A percentile compares a stretch with the other conserved stretches of the same genome.
Conservation (phyloP, 1,140 invertebrate species). For the Prorops nasuta region DNA sequence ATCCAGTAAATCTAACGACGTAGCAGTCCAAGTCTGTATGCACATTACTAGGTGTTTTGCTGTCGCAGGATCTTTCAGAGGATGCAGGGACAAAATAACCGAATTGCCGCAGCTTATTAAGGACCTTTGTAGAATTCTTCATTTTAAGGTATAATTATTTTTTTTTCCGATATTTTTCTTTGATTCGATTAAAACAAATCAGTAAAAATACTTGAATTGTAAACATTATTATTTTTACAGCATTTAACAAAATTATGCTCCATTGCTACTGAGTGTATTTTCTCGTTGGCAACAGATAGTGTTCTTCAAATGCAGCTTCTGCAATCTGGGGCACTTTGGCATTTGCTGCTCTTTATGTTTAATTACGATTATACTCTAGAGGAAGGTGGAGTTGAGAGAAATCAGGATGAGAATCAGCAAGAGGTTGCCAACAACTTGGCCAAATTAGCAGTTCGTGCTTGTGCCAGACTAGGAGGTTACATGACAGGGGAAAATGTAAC, state of each 20-base stretch:
- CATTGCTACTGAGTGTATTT: slow-evolving; percentile 82
- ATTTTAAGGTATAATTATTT: slow-evolving; percentile 72
- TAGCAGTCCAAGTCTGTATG: slow-evolving; percentile 89
- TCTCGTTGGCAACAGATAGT: slow-evolving; percentile 74
- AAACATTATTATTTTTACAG: slow-evolving; percentile 56
- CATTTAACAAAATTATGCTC: slow-evolving; percentile 77
- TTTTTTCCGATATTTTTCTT: not conserved
- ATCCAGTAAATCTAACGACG: slow-evolving; percentile 74
- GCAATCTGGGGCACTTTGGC: slow-evolving; percentile 91
- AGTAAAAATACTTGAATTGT: not conserved
- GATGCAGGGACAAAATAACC: slow-evolving; percentile 84
- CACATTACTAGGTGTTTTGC: slow-evolving; percentile 90
- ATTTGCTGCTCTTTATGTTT: slow-evolving; percentile 87
- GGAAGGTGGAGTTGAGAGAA: slow-evolving; percentile 89
- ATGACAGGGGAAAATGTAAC: slow-evolving; percentile 64
- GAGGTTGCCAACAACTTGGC: slow-evolving; percentile 91
- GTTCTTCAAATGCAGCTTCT: slow-evolving; percentile 87
- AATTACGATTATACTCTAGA: slow-evolving; percentile 97
- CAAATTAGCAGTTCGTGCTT: slow-evolving; percentile 80
- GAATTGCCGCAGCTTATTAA: slow-evolving; percentile 82
- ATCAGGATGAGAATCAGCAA: slow-evolving; percentile 79
- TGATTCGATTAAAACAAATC: not conserved
- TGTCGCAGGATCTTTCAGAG: slow-evolving; percentile 91
- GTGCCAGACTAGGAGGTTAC: slow-evolving; percentile 77
- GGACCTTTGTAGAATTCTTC: slow-evolving; percentile 86